phyloP scores from a whole-genome alignment of 2,797 vertebrate genomes.

The Phalanger gymnotis region DNA sequence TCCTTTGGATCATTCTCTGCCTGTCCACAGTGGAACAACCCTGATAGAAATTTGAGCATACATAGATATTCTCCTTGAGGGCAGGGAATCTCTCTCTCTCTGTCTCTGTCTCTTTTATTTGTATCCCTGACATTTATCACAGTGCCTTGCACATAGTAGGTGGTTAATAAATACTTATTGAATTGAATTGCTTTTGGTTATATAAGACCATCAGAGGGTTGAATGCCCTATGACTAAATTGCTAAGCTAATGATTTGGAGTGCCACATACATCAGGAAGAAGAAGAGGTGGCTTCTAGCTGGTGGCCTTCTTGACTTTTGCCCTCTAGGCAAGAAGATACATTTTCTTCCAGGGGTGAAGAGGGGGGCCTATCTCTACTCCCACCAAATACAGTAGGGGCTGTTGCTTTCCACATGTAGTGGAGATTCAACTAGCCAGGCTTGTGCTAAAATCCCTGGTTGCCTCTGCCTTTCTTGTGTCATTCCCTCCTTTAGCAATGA shows the following conservation, averaged over 20 bases:
- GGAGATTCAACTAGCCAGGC: neutral
- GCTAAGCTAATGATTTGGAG: neutral
- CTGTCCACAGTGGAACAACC: no score
- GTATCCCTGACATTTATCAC: neutral
- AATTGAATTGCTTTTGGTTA: neutral
- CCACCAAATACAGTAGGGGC: neutral
- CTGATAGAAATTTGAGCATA: no score
- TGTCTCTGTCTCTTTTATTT: no score
- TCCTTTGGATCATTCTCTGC: no score
- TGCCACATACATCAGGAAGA: neutral
- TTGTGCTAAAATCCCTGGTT: neutral
- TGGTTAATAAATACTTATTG: neutral
- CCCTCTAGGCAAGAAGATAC: neutral
- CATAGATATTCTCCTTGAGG: no score
- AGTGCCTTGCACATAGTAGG: neutral
- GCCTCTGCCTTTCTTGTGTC: neutral
- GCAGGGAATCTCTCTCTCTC: no score
- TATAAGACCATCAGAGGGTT: neutral
- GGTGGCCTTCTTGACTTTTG: neutral
- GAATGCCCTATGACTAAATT: neutral
- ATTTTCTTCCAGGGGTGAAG: neutral
- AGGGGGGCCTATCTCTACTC: neutral
- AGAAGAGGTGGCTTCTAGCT: neutral
- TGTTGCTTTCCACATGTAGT: neutral
- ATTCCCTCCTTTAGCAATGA: neutral